These are phyloP conservation scores for Rhyacophila evoluta DNA, from an alignment of 2,888 invertebrate genomes.

Conservation along the genomic window DNA sequence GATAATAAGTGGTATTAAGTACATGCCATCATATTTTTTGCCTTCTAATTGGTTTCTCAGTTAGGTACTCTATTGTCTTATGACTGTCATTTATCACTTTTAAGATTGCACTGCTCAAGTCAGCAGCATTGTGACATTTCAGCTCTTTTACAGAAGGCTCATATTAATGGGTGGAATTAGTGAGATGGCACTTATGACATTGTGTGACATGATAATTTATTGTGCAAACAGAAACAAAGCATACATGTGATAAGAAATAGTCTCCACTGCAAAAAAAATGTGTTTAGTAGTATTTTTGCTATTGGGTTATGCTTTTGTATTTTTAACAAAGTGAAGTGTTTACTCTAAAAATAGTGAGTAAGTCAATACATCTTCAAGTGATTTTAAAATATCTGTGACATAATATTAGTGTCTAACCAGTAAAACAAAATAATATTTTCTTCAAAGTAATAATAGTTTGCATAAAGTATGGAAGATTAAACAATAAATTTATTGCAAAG, in stretches of 20 bases:
- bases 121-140: neutral
- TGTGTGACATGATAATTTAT: conserved; percentile 33
- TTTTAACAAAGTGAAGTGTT: conserved; percentile 14
- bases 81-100: conserved; percentile 22
- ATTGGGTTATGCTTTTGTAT: neutral
- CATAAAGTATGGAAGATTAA: neutral
- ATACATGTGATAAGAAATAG: conserved; percentile 33
- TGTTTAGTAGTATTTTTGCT: neutral
- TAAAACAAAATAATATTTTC: neutral
- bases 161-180: neutral
- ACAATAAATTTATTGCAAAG: neutral
- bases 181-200: conserved; percentile 20
- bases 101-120: neutral
- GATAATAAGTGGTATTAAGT: neutral
- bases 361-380: neutral
- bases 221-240: conserved; percentile 34
- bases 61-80: neutral
- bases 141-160: neutral
- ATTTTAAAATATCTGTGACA: neutral
- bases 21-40: neutral
- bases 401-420: neutral
- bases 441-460: too few relatives aligned
- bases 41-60: neutral
- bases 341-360: neutral
- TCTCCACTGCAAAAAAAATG: neutral